Conservation (phyloP, 2,797 vertebrate genomes). For the Alca torda region DNA sequence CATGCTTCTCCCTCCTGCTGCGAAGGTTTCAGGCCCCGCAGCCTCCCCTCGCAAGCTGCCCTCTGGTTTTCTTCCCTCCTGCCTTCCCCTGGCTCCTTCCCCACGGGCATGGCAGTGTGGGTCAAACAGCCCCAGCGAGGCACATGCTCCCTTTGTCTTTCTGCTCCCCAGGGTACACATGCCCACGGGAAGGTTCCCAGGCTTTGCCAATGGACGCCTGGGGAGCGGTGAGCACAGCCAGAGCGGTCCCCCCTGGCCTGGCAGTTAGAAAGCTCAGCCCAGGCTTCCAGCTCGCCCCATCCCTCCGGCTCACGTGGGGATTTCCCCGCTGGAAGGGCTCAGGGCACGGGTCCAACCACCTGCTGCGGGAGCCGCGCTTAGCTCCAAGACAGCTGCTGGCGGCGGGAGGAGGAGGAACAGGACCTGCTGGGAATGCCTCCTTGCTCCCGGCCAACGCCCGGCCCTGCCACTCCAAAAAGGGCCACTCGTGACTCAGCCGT, state of each 20-base stretch:
- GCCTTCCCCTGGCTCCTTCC: background rate
- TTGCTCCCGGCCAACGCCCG: fast-evolving
- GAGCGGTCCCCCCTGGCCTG: fast-evolving
- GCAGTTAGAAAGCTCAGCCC: background rate
- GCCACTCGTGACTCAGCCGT: background rate
- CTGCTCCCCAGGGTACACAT: fast-evolving
- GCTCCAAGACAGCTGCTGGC: constrained; percentile 1
- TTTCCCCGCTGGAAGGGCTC: background rate
- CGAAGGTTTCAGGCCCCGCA: background rate
- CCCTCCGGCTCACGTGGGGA: background rate
- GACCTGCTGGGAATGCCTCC: background rate
- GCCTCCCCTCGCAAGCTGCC: background rate
- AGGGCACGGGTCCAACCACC: constrained; percentile 8
- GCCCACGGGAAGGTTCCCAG: background rate
- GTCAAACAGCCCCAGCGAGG: background rate
- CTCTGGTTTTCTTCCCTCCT: background rate
- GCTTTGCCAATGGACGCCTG: fast-evolving
- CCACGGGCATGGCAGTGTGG: fast-evolving
- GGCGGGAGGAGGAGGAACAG: background rate
- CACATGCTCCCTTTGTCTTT: background rate
- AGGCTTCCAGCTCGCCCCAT: background rate
- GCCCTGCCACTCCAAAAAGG: background rate
- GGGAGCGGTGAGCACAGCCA: fast-evolving
- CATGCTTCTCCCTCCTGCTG: background rate
- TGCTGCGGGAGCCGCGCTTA: background rate